Percentiles rank a stretch among this genome's conserved stretches.
Conservation (phyloP, 2,113 vertebrate genomes). For the Chionomys nivalis region DNA sequence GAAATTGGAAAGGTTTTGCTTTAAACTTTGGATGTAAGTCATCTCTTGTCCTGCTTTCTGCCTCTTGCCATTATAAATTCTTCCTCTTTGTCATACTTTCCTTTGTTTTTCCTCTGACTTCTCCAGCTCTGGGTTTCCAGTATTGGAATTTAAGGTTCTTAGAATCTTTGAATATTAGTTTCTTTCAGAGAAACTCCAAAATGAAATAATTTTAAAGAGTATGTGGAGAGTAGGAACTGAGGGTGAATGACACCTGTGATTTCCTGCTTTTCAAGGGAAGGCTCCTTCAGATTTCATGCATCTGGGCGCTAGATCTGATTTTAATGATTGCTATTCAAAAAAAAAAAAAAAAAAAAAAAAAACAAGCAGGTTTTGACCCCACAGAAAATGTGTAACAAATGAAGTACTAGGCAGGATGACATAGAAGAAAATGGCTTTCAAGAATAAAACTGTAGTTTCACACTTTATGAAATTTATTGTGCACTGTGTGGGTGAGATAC, state of each 20-base stretch:
- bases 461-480: background rate
- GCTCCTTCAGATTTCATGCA: background rate
- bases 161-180: constrained; percentile 19
- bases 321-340: background rate
- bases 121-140: background rate
- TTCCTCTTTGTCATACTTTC: background rate
- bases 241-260: background rate
- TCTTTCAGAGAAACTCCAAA: constrained; percentile 35
- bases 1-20: background rate
- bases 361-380: background rate
- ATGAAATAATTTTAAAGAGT: constrained; percentile 52
- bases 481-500: background rate
- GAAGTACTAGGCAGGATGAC: background rate
- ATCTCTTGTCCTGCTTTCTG: background rate
- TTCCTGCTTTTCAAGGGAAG: background rate
- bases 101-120: background rate
- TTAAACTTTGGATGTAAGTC: constrained; percentile 23
- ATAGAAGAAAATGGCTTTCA: background rate
- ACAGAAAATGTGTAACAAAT: background rate
- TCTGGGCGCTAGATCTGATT: background rate
- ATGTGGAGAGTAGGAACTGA: background rate
- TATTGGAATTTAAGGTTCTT: background rate
- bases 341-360: background rate
- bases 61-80: background rate
- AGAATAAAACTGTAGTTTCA: background rate